These are phyloP conservation scores for Anthopleura sola DNA, from an alignment of 64 coral and sea anemone genomes.

Conservation along the genomic window DNA sequence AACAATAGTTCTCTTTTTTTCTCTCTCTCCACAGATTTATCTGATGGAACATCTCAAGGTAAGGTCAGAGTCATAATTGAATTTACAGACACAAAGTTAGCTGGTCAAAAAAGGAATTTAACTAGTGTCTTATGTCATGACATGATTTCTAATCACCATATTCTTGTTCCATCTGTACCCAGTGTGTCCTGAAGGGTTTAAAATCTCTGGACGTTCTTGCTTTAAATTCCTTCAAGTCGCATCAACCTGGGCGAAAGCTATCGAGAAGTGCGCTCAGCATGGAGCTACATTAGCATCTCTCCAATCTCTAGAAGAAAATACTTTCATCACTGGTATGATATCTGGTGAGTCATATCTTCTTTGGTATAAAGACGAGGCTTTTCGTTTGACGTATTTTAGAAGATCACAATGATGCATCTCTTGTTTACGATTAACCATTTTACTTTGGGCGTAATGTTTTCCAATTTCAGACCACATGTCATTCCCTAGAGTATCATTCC, in stretches of 20 bases:
- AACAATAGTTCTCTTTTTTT: not conserved
- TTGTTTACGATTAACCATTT: no score
- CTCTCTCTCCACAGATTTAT: not conserved
- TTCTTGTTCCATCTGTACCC: not conserved
- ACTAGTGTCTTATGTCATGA: no score
- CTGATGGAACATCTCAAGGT: not conserved
- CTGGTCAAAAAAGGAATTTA: no score
- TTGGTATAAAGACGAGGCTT: not conserved
- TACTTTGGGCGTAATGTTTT: no score
- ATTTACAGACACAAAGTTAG: no score
- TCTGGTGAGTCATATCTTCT: not conserved
- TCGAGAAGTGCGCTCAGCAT: conserved; percentile 34
- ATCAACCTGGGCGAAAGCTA: conserved; percentile 40
- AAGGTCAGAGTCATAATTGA: not conserved
- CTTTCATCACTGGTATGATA: not conserved
- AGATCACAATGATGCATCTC: no score
- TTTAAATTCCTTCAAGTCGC: not conserved
- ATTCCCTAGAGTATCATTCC: no score
- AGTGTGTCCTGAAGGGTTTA: conserved; percentile 34
- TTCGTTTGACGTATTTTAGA: no score
- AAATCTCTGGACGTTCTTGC: conserved; percentile 8
- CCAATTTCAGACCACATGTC: no score
- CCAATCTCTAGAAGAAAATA: conserved; percentile 36
- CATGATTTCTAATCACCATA: not conserved
- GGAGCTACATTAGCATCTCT: conserved; percentile 41